Percentiles rank a stretch among this genome's conserved stretches.
phyloP scores from a whole-genome alignment of 2,888 invertebrate genomes.

The Myopa testacea region DNA sequence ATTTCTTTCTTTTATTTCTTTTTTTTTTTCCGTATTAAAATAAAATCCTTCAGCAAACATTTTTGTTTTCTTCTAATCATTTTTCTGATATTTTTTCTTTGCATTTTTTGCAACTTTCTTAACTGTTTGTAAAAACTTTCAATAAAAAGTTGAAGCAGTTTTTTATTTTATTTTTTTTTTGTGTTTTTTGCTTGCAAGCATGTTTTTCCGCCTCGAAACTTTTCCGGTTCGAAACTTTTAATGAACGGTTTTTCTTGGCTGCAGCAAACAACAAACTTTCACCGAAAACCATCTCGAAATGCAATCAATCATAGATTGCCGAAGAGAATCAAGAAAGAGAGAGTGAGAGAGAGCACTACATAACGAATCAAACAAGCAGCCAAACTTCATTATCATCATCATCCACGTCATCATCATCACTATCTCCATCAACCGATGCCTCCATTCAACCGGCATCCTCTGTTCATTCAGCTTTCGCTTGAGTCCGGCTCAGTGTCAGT shows the following conservation, averaged over 20 bases:
- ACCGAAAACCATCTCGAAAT: conserved; percentile 8
- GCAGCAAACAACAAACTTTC: conserved; percentile 16
- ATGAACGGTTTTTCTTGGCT: conserved; percentile 25
- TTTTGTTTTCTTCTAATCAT: neutral
- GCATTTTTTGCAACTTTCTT: neutral
- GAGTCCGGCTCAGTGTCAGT: no score
- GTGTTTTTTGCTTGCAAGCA: no score
- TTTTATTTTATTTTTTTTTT: no score
- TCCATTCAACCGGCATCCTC: no score
- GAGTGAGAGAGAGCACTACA: no score
- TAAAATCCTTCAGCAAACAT: no score
- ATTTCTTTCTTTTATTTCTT: no score
- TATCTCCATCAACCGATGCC: no score
- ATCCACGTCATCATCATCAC: no score
- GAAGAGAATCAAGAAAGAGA: neutral
- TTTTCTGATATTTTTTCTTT: neutral
- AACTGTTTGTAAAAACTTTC: conserved; percentile 20
- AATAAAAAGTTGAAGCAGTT: neutral
- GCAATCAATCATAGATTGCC: conserved; percentile 17
- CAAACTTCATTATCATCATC: neutral
- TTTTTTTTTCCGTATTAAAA: no score
- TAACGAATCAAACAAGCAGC: no score
- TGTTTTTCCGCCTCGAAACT: neutral
- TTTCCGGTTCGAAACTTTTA: conserved; percentile 18
- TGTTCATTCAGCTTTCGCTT: no score